These are phyloP conservation scores for Ardeotis arabs DNA, from an alignment of 2,113 vertebrate species.

Conservation along the genomic window DNA sequence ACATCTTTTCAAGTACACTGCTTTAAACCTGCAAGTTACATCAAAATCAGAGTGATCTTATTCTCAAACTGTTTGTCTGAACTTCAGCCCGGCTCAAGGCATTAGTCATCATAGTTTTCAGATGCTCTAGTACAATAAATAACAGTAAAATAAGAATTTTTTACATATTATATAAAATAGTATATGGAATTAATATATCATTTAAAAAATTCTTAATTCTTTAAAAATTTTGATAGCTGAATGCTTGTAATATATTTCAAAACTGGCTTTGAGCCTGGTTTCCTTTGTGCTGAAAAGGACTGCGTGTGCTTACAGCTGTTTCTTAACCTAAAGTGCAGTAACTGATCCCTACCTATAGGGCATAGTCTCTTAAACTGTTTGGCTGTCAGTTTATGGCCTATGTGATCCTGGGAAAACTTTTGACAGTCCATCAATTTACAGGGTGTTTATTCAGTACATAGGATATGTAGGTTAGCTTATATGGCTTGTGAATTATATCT, in stretches of 20 bases:
- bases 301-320: not conserved
- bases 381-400: not conserved
- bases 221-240: not conserved
- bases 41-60: not conserved
- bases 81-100: not conserved
- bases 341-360: not conserved
- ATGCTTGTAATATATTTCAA: not conserved
- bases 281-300: not conserved
- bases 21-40: not conserved
- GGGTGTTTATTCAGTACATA: not conserved
- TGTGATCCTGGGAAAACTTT: not conserved
- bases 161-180: not conserved
- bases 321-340: not conserved
- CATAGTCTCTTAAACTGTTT: not conserved
- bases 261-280: not conserved
- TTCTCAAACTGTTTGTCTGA: not conserved
- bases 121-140: not conserved
- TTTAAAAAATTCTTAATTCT: not conserved
- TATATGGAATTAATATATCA: not conserved
- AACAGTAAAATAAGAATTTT: not conserved
- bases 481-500: not conserved
- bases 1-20: not conserved
- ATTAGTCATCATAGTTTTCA: not conserved
- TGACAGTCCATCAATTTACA: not conserved
- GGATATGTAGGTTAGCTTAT: not conserved